Conservation (phyloP, 2,797 vertebrate species). For the Darevskia nairensis region DNA sequence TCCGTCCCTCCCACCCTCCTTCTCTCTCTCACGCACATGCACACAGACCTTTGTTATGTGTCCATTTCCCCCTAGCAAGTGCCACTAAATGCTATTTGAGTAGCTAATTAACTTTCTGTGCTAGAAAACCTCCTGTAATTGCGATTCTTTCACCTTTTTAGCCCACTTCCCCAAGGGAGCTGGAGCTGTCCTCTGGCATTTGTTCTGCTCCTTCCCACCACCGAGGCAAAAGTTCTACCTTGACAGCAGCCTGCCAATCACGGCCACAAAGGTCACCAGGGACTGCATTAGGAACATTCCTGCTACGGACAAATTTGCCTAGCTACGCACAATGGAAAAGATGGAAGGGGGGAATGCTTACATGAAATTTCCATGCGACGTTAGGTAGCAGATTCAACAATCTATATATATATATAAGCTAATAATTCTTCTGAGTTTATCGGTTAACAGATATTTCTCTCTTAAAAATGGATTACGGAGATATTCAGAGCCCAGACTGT, state of each 20-base stretch:
- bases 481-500: not conserved
- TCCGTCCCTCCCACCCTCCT: slow-evolving; percentile 39
- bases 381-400: slow-evolving; percentile 35
- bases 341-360: slow-evolving; percentile 64
- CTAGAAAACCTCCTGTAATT: slow-evolving; percentile 78
- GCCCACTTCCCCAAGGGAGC: slow-evolving; percentile 66
- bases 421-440: not conserved
- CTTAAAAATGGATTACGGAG: not conserved
- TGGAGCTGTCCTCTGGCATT: slow-evolving; percentile 74
- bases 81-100: slow-evolving; percentile 79
- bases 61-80: slow-evolving; percentile 65
- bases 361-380: slow-evolving; percentile 59
- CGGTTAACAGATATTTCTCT: not conserved
- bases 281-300: slow-evolving; percentile 72
- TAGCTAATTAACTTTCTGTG: slow-evolving; percentile 80
- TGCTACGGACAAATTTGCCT: slow-evolving; percentile 68
- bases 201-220: slow-evolving; percentile 76
- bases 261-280: slow-evolving; percentile 66
- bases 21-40: slow-evolving; percentile 25
- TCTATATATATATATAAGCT: not conserved
- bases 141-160: slow-evolving; percentile 70
- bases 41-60: slow-evolving; percentile 63
- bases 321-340: slow-evolving; percentile 51
- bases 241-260: slow-evolving; percentile 75
- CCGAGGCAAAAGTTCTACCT: slow-evolving; percentile 59